phyloP scores from a whole-genome alignment of 2,888 invertebrate species.

The Thereva unica region DNA sequence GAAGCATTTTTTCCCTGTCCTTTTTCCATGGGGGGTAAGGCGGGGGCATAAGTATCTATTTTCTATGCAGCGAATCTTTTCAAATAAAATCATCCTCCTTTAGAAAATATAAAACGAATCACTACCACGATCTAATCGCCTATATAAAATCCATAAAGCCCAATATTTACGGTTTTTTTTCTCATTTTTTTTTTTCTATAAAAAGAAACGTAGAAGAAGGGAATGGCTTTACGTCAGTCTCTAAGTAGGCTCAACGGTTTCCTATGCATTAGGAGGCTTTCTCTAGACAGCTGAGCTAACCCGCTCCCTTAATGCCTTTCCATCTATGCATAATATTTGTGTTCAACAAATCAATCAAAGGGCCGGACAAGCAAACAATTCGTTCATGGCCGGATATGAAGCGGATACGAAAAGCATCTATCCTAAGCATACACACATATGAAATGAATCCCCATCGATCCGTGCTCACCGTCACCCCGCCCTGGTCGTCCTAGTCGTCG shows the following conservation, averaged over 20 bases:
- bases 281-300: constrained; percentile 25
- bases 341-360: constrained; percentile 41
- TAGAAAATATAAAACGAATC: constrained; percentile 26
- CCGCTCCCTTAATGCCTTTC: constrained; percentile 16
- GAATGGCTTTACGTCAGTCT: constrained; percentile 15
- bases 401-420: constrained; percentile 18
- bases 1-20: too few species aligned
- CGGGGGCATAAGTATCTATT: not conserved
- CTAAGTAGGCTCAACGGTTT: not conserved
- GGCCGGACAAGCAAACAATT: constrained; percentile 39
- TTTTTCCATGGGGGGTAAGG: too few species aligned
- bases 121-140: constrained; percentile 25
- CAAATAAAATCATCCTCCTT: constrained; percentile 17
- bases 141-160: constrained; percentile 26
- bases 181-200: not conserved
- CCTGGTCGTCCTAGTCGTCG: too few species aligned
- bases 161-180: constrained; percentile 26
- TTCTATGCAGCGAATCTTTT: constrained; percentile 11
- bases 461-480: not conserved
- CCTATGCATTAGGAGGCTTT: not conserved
- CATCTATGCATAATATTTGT: constrained; percentile 39
- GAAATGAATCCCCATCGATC: constrained; percentile 18
- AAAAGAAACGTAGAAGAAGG: not conserved
- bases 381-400: constrained; percentile 37
- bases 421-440: constrained; percentile 28